phyloP scores from a whole-genome alignment of 1,140 invertebrate species.

The Sitobion miscanthi region DNA sequence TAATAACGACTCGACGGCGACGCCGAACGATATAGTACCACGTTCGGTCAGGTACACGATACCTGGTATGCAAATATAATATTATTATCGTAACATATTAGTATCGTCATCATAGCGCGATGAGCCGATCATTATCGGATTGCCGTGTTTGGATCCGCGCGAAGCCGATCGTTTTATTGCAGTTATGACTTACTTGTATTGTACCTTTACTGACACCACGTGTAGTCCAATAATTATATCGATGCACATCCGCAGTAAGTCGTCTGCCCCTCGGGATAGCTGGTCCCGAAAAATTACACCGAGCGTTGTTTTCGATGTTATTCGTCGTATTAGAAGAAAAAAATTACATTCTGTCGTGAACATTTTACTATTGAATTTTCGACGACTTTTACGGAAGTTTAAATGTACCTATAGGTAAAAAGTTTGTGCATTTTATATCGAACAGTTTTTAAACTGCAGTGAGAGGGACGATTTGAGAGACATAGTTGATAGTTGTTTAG shows the following conservation, averaged over 20 bases:
- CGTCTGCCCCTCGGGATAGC: not conserved
- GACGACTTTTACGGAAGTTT: not conserved
- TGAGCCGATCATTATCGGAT: not conserved
- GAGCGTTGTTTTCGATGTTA: not conserved
- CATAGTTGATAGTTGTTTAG: not conserved
- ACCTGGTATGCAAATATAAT: not conserved
- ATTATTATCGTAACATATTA: not conserved
- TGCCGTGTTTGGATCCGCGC: not conserved
- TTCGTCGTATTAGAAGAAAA: not conserved
- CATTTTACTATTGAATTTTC: not conserved
- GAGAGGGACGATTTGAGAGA: not conserved
- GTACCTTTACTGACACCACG: not conserved
- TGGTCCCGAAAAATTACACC: not conserved
- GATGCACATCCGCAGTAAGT: not conserved
- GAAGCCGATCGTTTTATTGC: conserved; percentile 14
- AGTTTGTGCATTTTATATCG: not conserved
- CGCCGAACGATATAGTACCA: not conserved
- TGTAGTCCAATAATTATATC: not conserved
- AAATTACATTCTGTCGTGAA: not conserved
- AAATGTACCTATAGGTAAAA: too few species aligned
- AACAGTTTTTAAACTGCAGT: not conserved
- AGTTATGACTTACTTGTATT: not conserved
- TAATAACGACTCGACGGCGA: conserved; percentile 16
- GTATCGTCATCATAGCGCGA: not conserved
- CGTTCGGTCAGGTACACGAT: too few species aligned